phyloP scores from a whole-genome alignment of 1,140 invertebrate genomes.

The Armadillidium nasatum region DNA sequence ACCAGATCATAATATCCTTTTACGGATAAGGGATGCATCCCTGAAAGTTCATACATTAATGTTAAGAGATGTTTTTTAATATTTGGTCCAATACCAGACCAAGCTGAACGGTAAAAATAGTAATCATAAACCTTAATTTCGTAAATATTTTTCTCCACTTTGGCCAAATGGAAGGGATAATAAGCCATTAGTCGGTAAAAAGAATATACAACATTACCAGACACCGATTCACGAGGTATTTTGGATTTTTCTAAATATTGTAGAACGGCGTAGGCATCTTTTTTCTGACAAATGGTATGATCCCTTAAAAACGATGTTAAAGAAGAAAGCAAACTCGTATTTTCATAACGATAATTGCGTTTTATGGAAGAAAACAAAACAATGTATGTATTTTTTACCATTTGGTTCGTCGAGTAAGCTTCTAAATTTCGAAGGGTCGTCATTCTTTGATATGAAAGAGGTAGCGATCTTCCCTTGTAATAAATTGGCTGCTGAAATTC shows the following conservation, averaged over 20 bases:
- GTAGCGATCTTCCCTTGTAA: not conserved
- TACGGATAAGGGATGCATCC: too few species aligned
- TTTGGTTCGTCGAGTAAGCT: not conserved
- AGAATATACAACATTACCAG: not conserved
- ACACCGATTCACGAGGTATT: too few species aligned
- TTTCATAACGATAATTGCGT: not conserved
- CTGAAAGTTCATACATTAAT: not conserved
- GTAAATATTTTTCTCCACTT: not conserved
- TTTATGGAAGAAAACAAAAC: not conserved
- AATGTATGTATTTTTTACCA: not conserved
- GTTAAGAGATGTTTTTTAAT: not conserved
- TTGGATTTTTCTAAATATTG: not conserved
- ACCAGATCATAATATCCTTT: too few species aligned
- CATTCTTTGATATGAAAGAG: not conserved
- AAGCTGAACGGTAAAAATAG: not conserved
- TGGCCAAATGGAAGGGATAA: not conserved
- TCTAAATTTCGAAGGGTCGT: not conserved
- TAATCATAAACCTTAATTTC: not conserved
- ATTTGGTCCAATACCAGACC: not conserved
- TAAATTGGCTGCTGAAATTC: constrained; percentile 3
- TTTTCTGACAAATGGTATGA: not conserved
- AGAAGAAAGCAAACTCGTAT: not conserved
- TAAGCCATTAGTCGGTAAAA: not conserved
- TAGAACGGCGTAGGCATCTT: not conserved
- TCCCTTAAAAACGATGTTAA: not conserved